phyloP scores from a whole-genome alignment of 2,797 vertebrate species.

The Trachurus trachurus region DNA sequence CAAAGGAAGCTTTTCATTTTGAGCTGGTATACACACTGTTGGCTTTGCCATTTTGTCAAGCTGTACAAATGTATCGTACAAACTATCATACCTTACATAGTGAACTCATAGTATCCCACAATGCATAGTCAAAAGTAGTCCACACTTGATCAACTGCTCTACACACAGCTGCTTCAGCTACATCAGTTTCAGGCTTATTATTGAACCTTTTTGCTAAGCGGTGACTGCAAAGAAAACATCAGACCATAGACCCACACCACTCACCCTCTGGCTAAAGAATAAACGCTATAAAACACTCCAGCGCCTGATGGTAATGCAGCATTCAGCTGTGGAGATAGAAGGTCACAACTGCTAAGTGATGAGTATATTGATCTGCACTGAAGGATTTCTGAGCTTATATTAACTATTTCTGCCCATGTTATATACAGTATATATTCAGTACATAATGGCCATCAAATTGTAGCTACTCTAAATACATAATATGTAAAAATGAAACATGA shows the following conservation, averaged over 20 bases:
- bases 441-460: neutral
- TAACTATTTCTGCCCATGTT: neutral
- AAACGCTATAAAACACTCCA: conserved; percentile 16
- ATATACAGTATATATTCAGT: too few species aligned
- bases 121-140: too few species aligned
- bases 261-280: conserved; percentile 15
- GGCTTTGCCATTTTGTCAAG: too few species aligned
- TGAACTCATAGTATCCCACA: too few species aligned
- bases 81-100: too few species aligned
- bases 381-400: neutral
- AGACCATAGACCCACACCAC: neutral
- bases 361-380: conserved; percentile 24
- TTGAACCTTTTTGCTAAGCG: neutral
- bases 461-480: neutral
- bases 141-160: neutral
- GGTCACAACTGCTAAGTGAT: conserved; percentile 5
- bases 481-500: neutral
- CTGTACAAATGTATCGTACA: too few species aligned
- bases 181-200: conserved; percentile 1
- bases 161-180: neutral
- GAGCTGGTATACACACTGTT: too few species aligned
- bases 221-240: conserved; percentile 12
- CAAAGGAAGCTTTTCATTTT: too few species aligned
- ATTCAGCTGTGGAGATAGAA: conserved; percentile 2
- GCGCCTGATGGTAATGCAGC: neutral